phyloP scores from a whole-genome alignment of 2,888 invertebrate species.

The Agrotis ipsilon region DNA sequence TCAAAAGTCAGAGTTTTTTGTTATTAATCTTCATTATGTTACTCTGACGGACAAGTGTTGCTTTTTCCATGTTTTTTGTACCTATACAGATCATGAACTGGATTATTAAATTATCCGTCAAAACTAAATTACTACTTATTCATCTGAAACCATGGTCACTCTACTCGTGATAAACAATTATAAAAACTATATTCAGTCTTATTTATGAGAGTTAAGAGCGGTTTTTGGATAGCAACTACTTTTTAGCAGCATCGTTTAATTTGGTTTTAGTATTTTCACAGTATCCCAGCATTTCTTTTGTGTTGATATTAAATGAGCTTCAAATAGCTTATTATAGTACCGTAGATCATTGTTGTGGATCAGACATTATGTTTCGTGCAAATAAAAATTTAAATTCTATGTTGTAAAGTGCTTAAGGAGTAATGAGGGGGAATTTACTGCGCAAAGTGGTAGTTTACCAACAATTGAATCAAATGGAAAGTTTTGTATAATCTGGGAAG shows the following conservation, averaged over 20 bases:
- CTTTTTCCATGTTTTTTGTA: slow-evolving; percentile 60
- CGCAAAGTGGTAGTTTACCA: slow-evolving; percentile 32
- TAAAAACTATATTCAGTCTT: slow-evolving; percentile 1
- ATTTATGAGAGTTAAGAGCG: neutral
- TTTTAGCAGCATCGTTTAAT: neutral
- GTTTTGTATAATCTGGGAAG: slow-evolving; percentile 40
- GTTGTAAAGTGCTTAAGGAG: slow-evolving; percentile 16
- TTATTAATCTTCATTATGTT: slow-evolving; percentile 60
- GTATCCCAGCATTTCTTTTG: slow-evolving; percentile 64
- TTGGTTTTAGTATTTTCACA: slow-evolving; percentile 62
- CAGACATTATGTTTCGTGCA: slow-evolving; percentile 45
- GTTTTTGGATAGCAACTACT: slow-evolving; percentile 21
- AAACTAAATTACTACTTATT: slow-evolving; percentile 68
- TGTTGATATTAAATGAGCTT: slow-evolving; percentile 60
- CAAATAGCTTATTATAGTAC: slow-evolving; percentile 56
- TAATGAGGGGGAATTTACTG: slow-evolving; percentile 52
- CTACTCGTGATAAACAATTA: slow-evolving; percentile 23
- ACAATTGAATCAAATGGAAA: slow-evolving; percentile 48
- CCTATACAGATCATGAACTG: slow-evolving; percentile 56
- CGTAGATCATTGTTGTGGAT: slow-evolving; percentile 48
- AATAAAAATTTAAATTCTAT: slow-evolving; percentile 49
- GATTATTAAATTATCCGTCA: slow-evolving; percentile 68
- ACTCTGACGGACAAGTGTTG: slow-evolving; percentile 56
- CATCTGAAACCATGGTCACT: slow-evolving; percentile 47
- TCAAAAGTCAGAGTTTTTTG: slow-evolving; percentile 26